Conservation (phyloP, 2,113 vertebrate genomes). For the Castor canadensis region DNA sequence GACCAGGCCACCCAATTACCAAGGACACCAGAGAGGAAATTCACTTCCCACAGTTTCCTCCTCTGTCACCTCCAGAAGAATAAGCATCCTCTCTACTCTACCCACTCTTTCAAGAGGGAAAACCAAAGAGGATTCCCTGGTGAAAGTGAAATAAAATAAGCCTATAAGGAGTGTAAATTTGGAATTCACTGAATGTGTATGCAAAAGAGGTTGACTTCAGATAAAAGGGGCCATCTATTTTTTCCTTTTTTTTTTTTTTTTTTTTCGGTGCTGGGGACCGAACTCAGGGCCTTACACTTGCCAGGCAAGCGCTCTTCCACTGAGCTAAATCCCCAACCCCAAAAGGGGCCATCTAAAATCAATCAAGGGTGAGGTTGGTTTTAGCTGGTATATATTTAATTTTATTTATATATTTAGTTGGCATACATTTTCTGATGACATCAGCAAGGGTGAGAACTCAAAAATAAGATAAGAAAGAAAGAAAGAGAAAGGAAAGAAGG, state of each 20-base stretch:
- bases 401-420: not conserved
- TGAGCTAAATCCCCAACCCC: too few relatives aligned
- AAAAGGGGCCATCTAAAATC: not conserved
- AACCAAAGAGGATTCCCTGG: not conserved
- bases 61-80: not conserved
- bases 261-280: too few relatives aligned
- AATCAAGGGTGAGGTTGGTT: not conserved
- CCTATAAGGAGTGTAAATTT: not conserved
- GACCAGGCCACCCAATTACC: not conserved
- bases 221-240: not conserved
- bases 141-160: not conserved
- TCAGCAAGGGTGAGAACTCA: not conserved
- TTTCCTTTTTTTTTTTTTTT: too few relatives aligned
- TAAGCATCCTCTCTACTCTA: not conserved
- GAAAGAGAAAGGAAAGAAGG: not conserved
- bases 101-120: not conserved
- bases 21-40: not conserved
- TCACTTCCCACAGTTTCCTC: not conserved
- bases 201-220: not conserved
- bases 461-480: not conserved
- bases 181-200: not conserved
- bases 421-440: not conserved
- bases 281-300: too few relatives aligned
- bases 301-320: too few relatives aligned
- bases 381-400: not conserved